Evolutionary conservation across 1,140 invertebrate species (phyloP), one percentile per base, ranked within the genome.

Genomic region (Calycopis cecrops): DNA sequence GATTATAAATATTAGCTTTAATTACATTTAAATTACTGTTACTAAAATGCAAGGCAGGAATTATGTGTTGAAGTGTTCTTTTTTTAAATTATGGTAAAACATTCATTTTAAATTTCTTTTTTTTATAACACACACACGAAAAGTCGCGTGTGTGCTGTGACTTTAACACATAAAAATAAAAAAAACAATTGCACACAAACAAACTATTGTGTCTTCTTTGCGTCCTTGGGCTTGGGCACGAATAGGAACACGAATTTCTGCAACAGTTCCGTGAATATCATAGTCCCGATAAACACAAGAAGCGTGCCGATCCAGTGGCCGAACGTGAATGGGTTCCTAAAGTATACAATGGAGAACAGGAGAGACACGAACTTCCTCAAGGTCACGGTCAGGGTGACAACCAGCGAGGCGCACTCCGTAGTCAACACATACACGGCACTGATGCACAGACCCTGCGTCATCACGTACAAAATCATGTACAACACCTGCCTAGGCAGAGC

Each of bases 381-480:
- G 0, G 98, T 99, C 10, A 99, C 93, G 2, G 99, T 96, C 55
- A 99, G 87, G 0, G 98, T 99, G 0, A 99, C 97, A 0, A 97
- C 98, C 10, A 99, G 79, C 0, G 98, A 98, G 8, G 95, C 92
- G 76, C 97, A 98, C 79, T 98, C 96, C 0, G 97, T 96, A 1
- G 97, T 99, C 69, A 99, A 89, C 12, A 94, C 91, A 74, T 98
- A 99, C 1, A 99, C 98, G 9, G 96, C 96, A 70, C 94, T 93
- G 55, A 99, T 98, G 77, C 98, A 99, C 47, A 98, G 74, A 90
- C 96, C 99, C 91, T 99, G 98, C 8, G 97, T 96, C 0, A 98
- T 57, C 14, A 96, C 92, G 86, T 99, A 99, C 42, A 94, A 92
- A 49, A 96, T 73, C 37, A 99, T 88, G 86, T 94, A 98, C 10